Conservation (phyloP, 2,888 invertebrate species). For the Amblyjoppa fuscipennis region DNA sequence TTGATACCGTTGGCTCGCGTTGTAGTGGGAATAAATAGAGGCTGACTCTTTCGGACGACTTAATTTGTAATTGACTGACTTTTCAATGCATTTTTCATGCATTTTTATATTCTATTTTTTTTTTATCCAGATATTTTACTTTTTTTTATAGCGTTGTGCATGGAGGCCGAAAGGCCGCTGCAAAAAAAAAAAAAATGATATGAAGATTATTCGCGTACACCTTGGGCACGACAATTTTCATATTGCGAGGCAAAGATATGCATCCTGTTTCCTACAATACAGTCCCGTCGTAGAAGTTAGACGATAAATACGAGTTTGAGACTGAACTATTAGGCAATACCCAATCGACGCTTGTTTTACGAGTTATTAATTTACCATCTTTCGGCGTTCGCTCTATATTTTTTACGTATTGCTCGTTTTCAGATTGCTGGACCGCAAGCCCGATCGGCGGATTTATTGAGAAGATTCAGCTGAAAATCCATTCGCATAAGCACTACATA, state of each 20-base stretch:
- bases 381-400: not conserved
- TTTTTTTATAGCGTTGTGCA: constrained; percentile 22
- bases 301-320: constrained; percentile 14
- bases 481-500: not conserved
- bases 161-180: constrained; percentile 2
- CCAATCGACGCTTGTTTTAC: constrained; percentile 7
- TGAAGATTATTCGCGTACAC: constrained; percentile 12
- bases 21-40: not conserved
- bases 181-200: constrained; percentile 1
- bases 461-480: not conserved
- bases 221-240: constrained; percentile 18
- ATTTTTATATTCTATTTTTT: not conserved
- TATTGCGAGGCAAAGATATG: constrained; percentile 20
- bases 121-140: not conserved
- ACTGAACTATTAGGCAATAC: constrained; percentile 18
- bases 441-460: not conserved
- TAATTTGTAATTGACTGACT: not conserved
- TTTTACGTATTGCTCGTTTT: not conserved
- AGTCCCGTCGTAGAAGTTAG: constrained; percentile 33
- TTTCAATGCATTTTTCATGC: not conserved
- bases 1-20: not conserved
- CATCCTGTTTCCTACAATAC: constrained; percentile 32
- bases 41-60: not conserved
- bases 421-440: not conserved
- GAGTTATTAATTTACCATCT: constrained; percentile 3